These are phyloP conservation scores for Podarcis lilfordi DNA, from an alignment of 2,797 vertebrate species.

Conservation along the genomic window DNA sequence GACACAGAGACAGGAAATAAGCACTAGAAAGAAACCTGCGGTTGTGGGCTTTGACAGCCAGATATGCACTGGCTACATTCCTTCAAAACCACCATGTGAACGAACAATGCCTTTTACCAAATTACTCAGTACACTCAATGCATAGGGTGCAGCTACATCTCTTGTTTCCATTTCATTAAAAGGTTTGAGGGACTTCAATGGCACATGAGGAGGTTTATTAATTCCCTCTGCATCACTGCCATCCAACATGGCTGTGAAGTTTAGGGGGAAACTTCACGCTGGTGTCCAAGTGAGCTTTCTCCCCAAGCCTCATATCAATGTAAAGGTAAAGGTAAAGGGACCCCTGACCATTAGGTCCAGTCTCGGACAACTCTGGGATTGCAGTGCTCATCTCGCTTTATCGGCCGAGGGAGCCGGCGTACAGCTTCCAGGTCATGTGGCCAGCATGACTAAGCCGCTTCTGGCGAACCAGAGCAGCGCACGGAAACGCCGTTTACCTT, in stretches of 20 bases:
- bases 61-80: not conserved
- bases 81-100: not conserved
- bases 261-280: not conserved
- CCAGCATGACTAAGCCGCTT: too few species aligned
- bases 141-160: too few species aligned
- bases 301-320: not conserved
- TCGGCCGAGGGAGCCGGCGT: too few species aligned
- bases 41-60: too few species aligned
- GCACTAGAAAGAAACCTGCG: not conserved
- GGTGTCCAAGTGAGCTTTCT: not conserved
- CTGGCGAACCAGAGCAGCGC: too few species aligned
- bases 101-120: not conserved
- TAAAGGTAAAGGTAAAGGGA: too few species aligned
- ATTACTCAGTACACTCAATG: not conserved
- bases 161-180: not conserved
- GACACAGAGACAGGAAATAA: too few species aligned
- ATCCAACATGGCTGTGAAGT: not conserved
- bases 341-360: too few species aligned
- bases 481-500: too few species aligned
- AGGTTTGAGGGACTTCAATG: not conserved
- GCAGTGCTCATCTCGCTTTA: too few species aligned
- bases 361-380: accelerated
- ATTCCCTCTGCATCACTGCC: not conserved
- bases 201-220: not conserved
- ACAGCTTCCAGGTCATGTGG: too few species aligned